phyloP scores from a whole-genome alignment of 2,888 invertebrate genomes.

The Teinopalpus imperialis region DNA sequence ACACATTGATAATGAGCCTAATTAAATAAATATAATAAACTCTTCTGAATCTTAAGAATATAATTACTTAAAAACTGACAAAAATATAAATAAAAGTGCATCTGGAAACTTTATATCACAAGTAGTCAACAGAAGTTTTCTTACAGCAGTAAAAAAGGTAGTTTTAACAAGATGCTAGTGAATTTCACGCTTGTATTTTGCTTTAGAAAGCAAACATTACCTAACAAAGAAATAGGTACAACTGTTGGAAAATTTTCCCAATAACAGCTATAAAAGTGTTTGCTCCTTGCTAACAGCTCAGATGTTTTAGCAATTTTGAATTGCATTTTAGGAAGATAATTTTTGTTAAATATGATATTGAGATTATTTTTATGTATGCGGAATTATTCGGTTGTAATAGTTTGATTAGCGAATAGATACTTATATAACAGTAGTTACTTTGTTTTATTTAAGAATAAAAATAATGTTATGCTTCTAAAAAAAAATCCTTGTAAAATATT shows the following conservation, averaged over 20 bases:
- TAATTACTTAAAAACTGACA: too few relatives aligned
- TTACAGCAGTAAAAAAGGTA: neutral
- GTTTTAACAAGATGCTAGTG: slow-evolving; percentile 11
- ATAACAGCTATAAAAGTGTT: neutral
- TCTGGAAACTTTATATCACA: neutral
- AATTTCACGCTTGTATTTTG: slow-evolving; percentile 8
- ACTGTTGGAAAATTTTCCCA: slow-evolving; percentile 12
- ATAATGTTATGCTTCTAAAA: too few relatives aligned
- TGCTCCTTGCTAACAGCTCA: neutral
- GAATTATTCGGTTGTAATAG: too few relatives aligned
- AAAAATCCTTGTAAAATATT: too few relatives aligned
- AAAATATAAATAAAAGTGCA: slow-evolving; percentile 5
- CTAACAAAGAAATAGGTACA: slow-evolving; percentile 10
- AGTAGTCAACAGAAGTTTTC: neutral
- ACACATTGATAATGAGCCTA: too few relatives aligned
- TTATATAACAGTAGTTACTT: too few relatives aligned
- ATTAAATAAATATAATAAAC: too few relatives aligned
- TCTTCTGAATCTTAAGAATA: too few relatives aligned
- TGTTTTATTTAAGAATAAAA: too few relatives aligned
- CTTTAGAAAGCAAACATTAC: slow-evolving; percentile 18
- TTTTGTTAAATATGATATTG: neutral
- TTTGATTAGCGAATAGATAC: too few relatives aligned
- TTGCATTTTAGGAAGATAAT: neutral
- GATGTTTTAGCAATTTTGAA: neutral
- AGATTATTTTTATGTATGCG: too few relatives aligned